Evolutionary conservation across 2,113 vertebrate genomes (phyloP).

Genomic region (Elgaria multicarinata): DNA sequence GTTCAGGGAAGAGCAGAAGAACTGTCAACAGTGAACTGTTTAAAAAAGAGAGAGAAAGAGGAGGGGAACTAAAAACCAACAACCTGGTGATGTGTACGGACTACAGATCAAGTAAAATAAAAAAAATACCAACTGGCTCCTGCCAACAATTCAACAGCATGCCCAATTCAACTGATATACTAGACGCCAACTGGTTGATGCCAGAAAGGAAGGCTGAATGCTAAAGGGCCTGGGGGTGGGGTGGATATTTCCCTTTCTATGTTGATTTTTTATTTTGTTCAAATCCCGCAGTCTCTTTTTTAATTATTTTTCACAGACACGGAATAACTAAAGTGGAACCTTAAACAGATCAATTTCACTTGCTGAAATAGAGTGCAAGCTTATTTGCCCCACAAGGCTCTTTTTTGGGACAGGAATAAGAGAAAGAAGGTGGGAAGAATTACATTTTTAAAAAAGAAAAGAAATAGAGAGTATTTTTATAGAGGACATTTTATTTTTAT

Average conservation of each 20-base stretch:
- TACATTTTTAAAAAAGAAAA: not conserved
- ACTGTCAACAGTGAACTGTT: conserved; percentile 76
- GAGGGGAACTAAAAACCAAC: conserved; percentile 32
- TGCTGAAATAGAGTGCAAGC: not conserved
- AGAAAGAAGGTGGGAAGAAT: not conserved
- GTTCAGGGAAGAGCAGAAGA: conserved; percentile 75
- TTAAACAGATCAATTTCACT: not conserved
- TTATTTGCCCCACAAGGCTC: not conserved
- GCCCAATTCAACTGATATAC: not conserved
- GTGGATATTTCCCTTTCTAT: fast-evolving
- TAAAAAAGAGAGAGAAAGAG: conserved; percentile 6
- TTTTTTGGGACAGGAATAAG: not conserved
- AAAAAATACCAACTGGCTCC: conserved; percentile 11
- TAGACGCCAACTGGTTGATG: not conserved
- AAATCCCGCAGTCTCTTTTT: not conserved
- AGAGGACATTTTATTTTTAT: too few relatives aligned
- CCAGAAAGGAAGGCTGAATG: not conserved
- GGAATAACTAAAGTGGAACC: not conserved
- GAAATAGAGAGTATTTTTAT: not conserved
- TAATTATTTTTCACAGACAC: fast-evolving
- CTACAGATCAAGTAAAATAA: conserved; percentile 3
- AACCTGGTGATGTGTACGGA: not conserved
- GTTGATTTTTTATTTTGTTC: not conserved
- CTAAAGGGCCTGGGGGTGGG: too few relatives aligned
- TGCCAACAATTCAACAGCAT: conserved; percentile 30